Base-by-base conservation (phyloP, 2,888 invertebrate species). In the Argyra leucocephala region DNA sequence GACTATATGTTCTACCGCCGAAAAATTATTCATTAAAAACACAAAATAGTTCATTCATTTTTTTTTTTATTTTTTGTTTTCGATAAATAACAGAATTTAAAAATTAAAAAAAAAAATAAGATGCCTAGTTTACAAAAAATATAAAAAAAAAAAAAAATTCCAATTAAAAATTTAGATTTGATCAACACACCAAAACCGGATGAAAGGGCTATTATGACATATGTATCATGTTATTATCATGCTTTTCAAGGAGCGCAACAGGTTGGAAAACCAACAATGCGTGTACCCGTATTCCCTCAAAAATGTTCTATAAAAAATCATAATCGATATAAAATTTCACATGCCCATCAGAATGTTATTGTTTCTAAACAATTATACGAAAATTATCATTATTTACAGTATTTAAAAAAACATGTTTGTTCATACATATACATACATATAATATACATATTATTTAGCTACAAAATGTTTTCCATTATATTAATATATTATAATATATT, bases 171-270 rank as follows among this genome's bases (percentile, higher is more conserved):
- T 80, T 60, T 85, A 99, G 99, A 99, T 91, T 89, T 99, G 88
- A 96, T 98, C 86, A 97, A 97, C 90, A 96, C 95, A 78, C 95
- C 94, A 80, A 97, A 96, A 86, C 99, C 99, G 82, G 99, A 99
- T 85, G 99, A 99, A 86, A 91, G 98, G 84, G 98, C 98, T 81
- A 96, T 99, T 82, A 99, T 99, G 99, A 98, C 99, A 78, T 99
- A 99, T 84, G 98, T 99, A 83, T 99, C 98, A 82, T 97, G 98
- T 87, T 99, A 97, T 88, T 99, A 99, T 86, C 99, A 99, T 85
- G 98, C 99, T 83, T 99, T 99, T 91, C 96, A 97, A 86, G 97
- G 98, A 85, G 95, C 95, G 81, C 94, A 94, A 86, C 95, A 96
- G 95, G 96, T 95, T 80, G 79, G 79, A 79, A 77, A 77, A 76